These are phyloP conservation scores for Acleris literana DNA, from an alignment of 2,888 invertebrate genomes.

Conservation along the genomic window DNA sequence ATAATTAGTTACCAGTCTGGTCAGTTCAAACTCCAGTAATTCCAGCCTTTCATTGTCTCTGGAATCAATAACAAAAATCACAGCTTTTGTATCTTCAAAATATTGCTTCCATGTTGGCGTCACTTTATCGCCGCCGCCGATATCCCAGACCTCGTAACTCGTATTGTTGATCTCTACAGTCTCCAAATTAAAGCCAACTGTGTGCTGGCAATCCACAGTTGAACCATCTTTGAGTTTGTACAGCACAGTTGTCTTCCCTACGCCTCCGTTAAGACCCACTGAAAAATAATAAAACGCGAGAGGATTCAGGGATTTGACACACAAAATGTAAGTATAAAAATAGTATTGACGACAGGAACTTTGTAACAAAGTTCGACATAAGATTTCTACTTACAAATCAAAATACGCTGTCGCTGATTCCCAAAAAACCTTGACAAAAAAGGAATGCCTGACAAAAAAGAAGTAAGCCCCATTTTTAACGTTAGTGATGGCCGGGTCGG, in stretches of 20 bases:
- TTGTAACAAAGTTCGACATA: neutral
- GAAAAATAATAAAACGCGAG: conserved; percentile 3
- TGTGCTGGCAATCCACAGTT: conserved; percentile 11
- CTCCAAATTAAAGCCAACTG: conserved; percentile 27
- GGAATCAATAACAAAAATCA: conserved; percentile 32
- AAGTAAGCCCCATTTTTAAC: too few relatives aligned
- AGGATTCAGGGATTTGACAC: neutral
- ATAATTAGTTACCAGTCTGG: conserved; percentile 23
- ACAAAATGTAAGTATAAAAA: too few relatives aligned
- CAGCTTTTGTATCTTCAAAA: conserved; percentile 19
- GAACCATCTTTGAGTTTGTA: conserved; percentile 21
- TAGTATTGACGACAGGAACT: too few relatives aligned
- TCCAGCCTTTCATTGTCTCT: conserved; percentile 23
- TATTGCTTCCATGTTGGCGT: conserved; percentile 26
- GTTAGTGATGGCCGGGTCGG: too few relatives aligned
- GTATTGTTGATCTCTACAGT: conserved; percentile 22
- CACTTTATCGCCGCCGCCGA: conserved; percentile 30
- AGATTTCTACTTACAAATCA: conserved; percentile 5
- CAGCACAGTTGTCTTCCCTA: conserved; percentile 31
- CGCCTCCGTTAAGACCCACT: conserved; percentile 34
- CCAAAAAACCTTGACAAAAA: too few relatives aligned
- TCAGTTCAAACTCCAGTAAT: conserved; percentile 20
- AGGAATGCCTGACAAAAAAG: too few relatives aligned
- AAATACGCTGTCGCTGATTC: too few relatives aligned
- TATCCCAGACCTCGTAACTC: conserved; percentile 26